A percentile compares a stretch with the other conserved stretches of the same genome.
These are phyloP conservation scores for Notiomystis cincta DNA, from an alignment of 2,113 vertebrate genomes.

Conservation along the genomic window DNA sequence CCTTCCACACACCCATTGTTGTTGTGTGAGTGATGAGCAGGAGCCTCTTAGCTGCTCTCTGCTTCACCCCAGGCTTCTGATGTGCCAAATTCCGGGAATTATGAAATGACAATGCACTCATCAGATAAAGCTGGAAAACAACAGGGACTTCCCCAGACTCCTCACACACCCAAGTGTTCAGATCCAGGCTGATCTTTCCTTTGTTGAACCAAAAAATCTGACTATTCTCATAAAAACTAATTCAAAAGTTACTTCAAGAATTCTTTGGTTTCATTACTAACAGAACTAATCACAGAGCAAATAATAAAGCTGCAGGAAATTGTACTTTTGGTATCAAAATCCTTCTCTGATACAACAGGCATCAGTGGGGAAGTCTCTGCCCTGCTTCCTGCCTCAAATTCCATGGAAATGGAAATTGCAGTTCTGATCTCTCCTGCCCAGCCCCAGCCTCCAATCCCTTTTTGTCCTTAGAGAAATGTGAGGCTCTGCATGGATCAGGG, in stretches of 20 bases:
- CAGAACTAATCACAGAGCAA: background rate
- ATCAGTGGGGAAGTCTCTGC: background rate
- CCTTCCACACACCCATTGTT: conserved; percentile 31
- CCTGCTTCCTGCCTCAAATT: background rate
- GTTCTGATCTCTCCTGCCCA: background rate
- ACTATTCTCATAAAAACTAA: background rate
- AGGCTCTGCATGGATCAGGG: background rate
- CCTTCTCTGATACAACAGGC: background rate
- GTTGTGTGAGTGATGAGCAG: background rate
- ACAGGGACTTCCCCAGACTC: background rate
- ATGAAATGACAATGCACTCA: conserved; percentile 38
- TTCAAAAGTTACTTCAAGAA: background rate
- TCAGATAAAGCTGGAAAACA: conserved; percentile 13
- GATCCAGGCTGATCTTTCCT: background rate
- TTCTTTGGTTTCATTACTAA: background rate
- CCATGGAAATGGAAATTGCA: background rate
- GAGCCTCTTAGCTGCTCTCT: background rate
- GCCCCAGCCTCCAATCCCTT: background rate
- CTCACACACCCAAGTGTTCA: background rate
- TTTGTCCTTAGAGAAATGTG: background rate
- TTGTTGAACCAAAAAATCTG: background rate
- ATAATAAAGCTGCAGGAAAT: background rate
- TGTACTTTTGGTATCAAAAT: background rate
- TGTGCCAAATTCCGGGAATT: conserved; percentile 56
- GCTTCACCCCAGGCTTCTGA: background rate